Conservation (phyloP, 2,888 invertebrate genomes). For the Chalcis sispes region DNA sequence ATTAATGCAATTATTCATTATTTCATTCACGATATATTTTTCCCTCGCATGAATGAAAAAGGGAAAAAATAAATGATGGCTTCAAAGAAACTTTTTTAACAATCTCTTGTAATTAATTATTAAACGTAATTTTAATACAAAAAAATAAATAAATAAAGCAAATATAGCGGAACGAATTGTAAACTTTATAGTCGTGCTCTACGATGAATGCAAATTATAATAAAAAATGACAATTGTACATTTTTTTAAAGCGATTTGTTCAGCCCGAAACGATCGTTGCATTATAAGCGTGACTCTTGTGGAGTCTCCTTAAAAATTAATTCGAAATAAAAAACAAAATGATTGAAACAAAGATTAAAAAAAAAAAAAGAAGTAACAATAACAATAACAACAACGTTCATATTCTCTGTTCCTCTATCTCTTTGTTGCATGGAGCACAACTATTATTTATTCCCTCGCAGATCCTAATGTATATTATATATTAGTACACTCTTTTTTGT, state of each 20-base stretch:
- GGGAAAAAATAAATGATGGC: slow-evolving; percentile 1
- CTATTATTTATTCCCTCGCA: too few relatives aligned
- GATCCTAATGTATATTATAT: too few relatives aligned
- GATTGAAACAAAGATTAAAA: not conserved
- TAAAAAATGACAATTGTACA: slow-evolving; percentile 44
- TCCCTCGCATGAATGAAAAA: not conserved
- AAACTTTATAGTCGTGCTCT: slow-evolving; percentile 37
- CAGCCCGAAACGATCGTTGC: slow-evolving; percentile 43
- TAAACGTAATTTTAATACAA: slow-evolving; percentile 33
- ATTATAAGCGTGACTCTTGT: slow-evolving; percentile 56
- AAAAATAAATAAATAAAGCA: slow-evolving; percentile 5
- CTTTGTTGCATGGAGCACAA: too few relatives aligned
- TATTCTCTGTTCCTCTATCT: too few relatives aligned
- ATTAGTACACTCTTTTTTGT: too few relatives aligned
- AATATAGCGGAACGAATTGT: slow-evolving; percentile 32
- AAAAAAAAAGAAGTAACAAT: too few relatives aligned
- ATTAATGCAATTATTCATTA: not conserved
- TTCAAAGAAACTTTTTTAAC: slow-evolving; percentile 53
- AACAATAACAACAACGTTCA: too few relatives aligned
- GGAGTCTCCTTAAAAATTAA: slow-evolving; percentile 50
- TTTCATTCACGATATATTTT: slow-evolving; percentile 9
- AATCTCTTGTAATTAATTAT: slow-evolving; percentile 49
- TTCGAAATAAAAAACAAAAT: slow-evolving; percentile 18
- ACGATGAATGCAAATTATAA: slow-evolving; percentile 27
- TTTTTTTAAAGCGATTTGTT: slow-evolving; percentile 54